These are phyloP conservation scores for Poeciliopsis gracilis DNA, from an alignment of 2,797 vertebrate species.

Conservation along the genomic window DNA sequence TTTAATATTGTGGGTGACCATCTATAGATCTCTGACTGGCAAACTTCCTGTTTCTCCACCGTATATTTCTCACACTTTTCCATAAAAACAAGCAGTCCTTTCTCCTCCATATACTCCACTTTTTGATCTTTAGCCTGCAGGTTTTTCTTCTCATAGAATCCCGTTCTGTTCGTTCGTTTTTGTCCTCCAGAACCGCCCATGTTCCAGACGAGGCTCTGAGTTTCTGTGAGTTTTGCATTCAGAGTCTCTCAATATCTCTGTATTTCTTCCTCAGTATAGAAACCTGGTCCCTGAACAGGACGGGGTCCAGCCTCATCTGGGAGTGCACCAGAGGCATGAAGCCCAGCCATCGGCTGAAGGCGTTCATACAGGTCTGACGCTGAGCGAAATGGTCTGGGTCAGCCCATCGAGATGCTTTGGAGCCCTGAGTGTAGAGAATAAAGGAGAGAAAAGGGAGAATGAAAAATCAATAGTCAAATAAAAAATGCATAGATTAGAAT, in stretches of 20 bases:
- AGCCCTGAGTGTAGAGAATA: slow-evolving; percentile 65
- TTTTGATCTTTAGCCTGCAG: slow-evolving; percentile 10
- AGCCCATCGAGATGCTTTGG: slow-evolving; percentile 84
- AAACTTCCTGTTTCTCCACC: neutral
- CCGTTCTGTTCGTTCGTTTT: slow-evolving; percentile 10
- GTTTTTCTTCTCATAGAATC: slow-evolving; percentile 29
- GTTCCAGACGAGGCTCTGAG: neutral
- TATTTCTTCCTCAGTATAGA: slow-evolving; percentile 87
- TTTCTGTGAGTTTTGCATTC: slow-evolving; percentile 19
- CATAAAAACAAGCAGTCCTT: slow-evolving; percentile 28
- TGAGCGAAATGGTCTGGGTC: slow-evolving; percentile 87
- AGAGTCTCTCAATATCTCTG: slow-evolving; percentile 83
- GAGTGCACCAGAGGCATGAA: slow-evolving; percentile 85
- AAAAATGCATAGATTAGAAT: neutral
- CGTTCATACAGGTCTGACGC: slow-evolving; percentile 85
- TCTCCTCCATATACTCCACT: neutral
- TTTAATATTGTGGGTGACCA: slow-evolving; percentile 17
- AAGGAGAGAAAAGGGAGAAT: slow-evolving; percentile 13
- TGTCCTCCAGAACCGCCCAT: neutral
- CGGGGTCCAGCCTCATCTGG: slow-evolving; percentile 84
- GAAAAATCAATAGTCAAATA: neutral
- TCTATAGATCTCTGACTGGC: slow-evolving; percentile 26
- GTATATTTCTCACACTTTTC: neutral
- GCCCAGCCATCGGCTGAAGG: slow-evolving; percentile 82
- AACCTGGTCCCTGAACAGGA: slow-evolving; percentile 86